Evolutionary conservation across 2,113 vertebrate species (phyloP), one percentile per base, ranked within the genome.

Genomic region (Gopherus evgoodei): DNA sequence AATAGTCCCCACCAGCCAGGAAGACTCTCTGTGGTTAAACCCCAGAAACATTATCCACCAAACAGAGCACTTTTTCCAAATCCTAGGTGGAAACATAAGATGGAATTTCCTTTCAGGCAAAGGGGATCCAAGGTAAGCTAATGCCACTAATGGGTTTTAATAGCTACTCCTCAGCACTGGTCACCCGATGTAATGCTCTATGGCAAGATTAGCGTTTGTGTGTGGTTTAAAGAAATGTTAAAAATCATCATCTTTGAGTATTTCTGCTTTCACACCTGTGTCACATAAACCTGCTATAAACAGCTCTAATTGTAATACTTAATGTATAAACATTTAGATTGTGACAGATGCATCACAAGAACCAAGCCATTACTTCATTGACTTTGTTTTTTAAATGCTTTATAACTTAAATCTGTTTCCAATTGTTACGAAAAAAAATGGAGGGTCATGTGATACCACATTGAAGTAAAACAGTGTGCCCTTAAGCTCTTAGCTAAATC

Each of bases 151-250:
- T 96, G 94, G 22, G 22, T 72, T 38, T 38, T 72, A 38, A 38
- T 38, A 72, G 35, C 93, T 95, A 95, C 94, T 97, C 97, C 96
- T 59, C 93, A 94, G 93, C 93, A 91, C 57, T 11, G 91, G 83
- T 94, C 59, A 31, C 47, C 59, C 87, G 83, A 92, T 84, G 81
- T 89, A 90, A 95, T 90, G 81, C 44, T 82, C 25, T 65, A 88
- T 93, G 86, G 83, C 54, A 1, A 49, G 90, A 25, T 89, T 78
- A 16, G 10, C 31, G 7, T 94, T 72, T 95, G 14, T 94, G 76
- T 91, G 89, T 53, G 31, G 21, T 21, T 95, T 94, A 82, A 89
- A 83, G 81, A 84, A 91, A 38, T 57, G 19, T 86, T 95, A 49
- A 84, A 75, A 92, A 93, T 87, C 89, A 96, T 95, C 56, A 4